A percentile compares a stretch with the other conserved stretches of the same genome.
These are phyloP conservation scores for Sylvia atricapilla DNA, from an alignment of 2,113 vertebrate genomes.

Conservation along the genomic window DNA sequence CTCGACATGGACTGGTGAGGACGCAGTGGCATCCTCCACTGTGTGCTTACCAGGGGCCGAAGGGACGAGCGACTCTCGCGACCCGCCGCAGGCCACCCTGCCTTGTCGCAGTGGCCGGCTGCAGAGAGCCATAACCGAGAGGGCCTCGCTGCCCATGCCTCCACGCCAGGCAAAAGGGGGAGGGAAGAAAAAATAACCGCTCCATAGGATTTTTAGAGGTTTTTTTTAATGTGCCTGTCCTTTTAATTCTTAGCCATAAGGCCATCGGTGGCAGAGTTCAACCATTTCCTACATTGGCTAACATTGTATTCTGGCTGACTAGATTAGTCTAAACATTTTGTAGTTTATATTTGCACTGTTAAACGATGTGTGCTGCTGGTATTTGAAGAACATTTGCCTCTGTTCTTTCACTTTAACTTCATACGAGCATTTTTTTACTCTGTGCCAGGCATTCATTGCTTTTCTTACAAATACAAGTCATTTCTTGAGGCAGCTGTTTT, in stretches of 20 bases:
- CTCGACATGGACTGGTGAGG: constrained; percentile 73
- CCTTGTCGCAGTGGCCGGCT: constrained; percentile 73
- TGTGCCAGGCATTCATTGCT: constrained; percentile 75
- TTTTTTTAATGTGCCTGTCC: constrained; percentile 73
- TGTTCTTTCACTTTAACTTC: constrained; percentile 73
- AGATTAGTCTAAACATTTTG: constrained; percentile 75
- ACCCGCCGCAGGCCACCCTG: constrained; percentile 67
- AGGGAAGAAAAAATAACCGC: constrained; percentile 72
- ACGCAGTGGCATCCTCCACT: constrained; percentile 72
- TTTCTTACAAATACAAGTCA: constrained; percentile 77
- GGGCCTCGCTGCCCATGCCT: constrained; percentile 73
- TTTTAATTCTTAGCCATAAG: constrained; percentile 76
- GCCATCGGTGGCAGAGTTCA: constrained; percentile 70
- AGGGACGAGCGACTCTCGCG: constrained; percentile 65
- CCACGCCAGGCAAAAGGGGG: constrained; percentile 73
- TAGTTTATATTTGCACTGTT: constrained; percentile 74
- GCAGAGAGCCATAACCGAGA: constrained; percentile 75
- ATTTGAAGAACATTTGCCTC: constrained; percentile 75
- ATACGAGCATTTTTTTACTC: constrained; percentile 74
- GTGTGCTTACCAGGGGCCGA: constrained; percentile 69
- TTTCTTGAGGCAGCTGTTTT: constrained; percentile 75
- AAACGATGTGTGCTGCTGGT: constrained; percentile 73
- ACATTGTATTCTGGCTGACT: constrained; percentile 74
- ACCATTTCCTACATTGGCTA: constrained; percentile 74
- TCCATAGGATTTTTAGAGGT: constrained; percentile 62